Conservation (phyloP, 1,140 invertebrate genomes). For the Caenorhabditis remanei region DNA sequence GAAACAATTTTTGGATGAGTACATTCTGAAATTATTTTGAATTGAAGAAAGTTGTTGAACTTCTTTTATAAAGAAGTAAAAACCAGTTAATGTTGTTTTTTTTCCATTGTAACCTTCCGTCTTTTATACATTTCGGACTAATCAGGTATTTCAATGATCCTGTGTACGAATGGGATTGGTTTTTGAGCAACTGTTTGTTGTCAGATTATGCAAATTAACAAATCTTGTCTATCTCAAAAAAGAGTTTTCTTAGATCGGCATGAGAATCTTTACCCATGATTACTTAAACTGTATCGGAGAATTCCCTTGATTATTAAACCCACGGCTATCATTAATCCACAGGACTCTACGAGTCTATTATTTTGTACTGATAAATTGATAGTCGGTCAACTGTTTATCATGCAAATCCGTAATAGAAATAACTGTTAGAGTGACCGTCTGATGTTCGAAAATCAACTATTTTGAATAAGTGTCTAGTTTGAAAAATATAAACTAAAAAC, state of each 20-base stretch:
- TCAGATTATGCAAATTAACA: not conserved
- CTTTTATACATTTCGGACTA: no score
- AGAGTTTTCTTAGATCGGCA: not conserved
- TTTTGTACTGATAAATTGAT: not conserved
- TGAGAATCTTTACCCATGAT: not conserved
- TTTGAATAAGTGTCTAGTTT: constrained; percentile 26
- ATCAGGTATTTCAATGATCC: not conserved
- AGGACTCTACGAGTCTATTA: not conserved
- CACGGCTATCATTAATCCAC: not conserved
- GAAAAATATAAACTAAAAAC: not conserved
- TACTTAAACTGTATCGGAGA: not conserved
- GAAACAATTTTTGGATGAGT: not conserved
- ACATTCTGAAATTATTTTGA: constrained; percentile 16
- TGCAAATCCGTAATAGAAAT: constrained; percentile 6
- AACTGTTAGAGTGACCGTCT: not conserved
- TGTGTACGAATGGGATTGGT: not conserved
- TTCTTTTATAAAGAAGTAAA: no score
- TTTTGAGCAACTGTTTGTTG: not conserved
- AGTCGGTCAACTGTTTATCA: not conserved
- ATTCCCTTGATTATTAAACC: not conserved
- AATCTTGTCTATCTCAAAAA: not conserved
- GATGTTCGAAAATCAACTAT: not conserved
- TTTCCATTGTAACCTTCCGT: no score
- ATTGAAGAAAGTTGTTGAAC: no score
- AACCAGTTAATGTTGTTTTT: not conserved